phyloP scores from a whole-genome alignment of 1,140 invertebrate genomes.

The Heliconius eleuchia region DNA sequence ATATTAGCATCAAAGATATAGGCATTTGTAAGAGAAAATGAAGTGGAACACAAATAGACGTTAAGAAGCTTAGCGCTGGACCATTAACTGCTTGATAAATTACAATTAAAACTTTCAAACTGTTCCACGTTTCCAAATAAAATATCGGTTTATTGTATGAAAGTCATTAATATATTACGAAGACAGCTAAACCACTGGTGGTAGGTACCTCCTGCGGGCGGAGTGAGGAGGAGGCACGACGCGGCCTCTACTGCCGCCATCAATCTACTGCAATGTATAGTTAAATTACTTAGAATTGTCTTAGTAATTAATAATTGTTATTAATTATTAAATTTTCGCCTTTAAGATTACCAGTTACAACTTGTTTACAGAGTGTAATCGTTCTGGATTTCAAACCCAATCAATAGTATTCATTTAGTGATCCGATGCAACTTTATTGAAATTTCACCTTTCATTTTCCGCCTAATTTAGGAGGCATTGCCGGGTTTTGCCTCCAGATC shows the following conservation, averaged over 20 bases:
- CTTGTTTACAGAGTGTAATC: too few species aligned
- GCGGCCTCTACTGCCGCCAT: not conserved
- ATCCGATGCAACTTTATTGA: too few species aligned
- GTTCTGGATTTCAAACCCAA: too few species aligned
- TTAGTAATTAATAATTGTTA: not conserved
- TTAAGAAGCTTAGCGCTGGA: not conserved
- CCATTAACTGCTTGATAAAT: slow-evolving; percentile 1
- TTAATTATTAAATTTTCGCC: not conserved
- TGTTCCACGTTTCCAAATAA: slow-evolving; percentile 6
- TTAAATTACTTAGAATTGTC: not conserved
- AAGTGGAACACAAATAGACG: not conserved
- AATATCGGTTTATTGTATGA: not conserved
- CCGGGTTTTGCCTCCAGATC: too few species aligned
- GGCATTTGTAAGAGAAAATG: not conserved
- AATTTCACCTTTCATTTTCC: too few species aligned
- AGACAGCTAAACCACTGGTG: not conserved
- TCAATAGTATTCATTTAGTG: too few species aligned
- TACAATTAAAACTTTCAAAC: slow-evolving; percentile 12
- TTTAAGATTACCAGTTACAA: too few species aligned
- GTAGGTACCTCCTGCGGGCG: not conserved
- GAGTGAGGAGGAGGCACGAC: not conserved
- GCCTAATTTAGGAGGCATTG: too few species aligned
- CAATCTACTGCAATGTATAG: not conserved
- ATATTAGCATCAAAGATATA: not conserved
- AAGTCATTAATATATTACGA: not conserved